A percentile compares a stretch with the other conserved stretches of the same genome.
Evolutionary conservation across 2,113 vertebrate species (phyloP).

Genomic region (Okapia johnstoni): DNA sequence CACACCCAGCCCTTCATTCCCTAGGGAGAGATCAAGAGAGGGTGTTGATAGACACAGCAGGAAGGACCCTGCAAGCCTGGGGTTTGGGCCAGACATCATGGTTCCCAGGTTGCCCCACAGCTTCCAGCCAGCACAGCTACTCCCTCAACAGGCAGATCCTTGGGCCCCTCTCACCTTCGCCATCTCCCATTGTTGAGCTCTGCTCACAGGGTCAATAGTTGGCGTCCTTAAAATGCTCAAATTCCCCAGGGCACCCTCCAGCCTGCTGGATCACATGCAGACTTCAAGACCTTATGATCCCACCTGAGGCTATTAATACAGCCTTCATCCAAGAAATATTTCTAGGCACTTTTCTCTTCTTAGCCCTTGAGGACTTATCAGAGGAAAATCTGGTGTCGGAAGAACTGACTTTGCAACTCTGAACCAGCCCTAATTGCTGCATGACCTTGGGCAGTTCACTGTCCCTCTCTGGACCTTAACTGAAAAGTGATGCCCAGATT

Average conservation of each 20-base stretch:
- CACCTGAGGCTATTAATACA: not conserved
- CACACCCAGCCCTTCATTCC: not conserved
- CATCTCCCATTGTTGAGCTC: not conserved
- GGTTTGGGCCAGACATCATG: not conserved
- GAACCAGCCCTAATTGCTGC: not conserved
- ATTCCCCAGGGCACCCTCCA: not conserved
- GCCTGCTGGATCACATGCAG: not conserved
- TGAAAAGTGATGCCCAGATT: not conserved
- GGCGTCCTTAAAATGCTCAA: not conserved
- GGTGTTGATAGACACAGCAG: not conserved
- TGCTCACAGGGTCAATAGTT: not conserved
- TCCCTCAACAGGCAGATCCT: not conserved
- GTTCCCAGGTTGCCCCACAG: not conserved
- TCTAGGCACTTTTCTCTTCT: not conserved
- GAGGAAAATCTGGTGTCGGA: not conserved
- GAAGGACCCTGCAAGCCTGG: not conserved
- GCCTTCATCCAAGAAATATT: not conserved
- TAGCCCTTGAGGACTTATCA: not conserved
- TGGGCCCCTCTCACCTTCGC: not conserved
- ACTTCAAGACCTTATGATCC: not conserved
- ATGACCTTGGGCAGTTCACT: not conserved
- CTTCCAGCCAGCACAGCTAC: not conserved
- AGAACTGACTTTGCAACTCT: not conserved
- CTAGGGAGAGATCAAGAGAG: not conserved
- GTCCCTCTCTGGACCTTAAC: not conserved